These are phyloP conservation scores for Alethe castanea DNA, from an alignment of 2,113 vertebrate genomes.

Conservation along the genomic window DNA sequence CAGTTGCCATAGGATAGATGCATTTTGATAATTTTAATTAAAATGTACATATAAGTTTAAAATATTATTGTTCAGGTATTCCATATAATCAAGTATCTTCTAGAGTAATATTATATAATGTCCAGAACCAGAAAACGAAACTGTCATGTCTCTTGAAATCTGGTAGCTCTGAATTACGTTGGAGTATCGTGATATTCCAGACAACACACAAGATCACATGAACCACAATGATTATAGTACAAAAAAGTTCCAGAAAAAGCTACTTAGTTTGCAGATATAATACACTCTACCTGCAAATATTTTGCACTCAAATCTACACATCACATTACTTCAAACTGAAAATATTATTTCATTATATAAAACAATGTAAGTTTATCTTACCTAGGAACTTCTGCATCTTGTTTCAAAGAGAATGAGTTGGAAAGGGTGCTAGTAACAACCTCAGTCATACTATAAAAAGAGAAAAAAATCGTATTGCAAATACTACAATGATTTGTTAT, in stretches of 20 bases:
- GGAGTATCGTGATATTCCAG: not conserved
- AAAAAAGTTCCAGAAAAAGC: not conserved
- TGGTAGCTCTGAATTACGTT: not conserved
- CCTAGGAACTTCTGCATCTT: constrained; percentile 48
- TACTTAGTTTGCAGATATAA: not conserved
- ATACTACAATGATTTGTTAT: not conserved
- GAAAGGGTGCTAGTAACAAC: not conserved
- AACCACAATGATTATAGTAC: not conserved
- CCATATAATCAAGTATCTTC: not conserved
- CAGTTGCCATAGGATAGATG: not conserved
- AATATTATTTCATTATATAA: not conserved
- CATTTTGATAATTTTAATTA: not conserved
- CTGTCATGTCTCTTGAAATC: not conserved
- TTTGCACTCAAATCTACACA: not conserved
- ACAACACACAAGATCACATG: not conserved
- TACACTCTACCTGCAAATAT: not conserved
- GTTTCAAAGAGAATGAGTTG: constrained; percentile 13
- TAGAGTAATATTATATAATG: not conserved
- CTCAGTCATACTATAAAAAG: constrained; percentile 21
- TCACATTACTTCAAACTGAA: not conserved
- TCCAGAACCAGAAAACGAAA: not conserved
- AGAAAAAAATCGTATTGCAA: not conserved
- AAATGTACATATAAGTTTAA: not conserved
- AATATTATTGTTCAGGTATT: not conserved
- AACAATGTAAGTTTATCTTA: constrained; percentile 18